Conservation (phyloP, 2,888 invertebrate genomes). For the Eumacrocentrus americanus region DNA sequence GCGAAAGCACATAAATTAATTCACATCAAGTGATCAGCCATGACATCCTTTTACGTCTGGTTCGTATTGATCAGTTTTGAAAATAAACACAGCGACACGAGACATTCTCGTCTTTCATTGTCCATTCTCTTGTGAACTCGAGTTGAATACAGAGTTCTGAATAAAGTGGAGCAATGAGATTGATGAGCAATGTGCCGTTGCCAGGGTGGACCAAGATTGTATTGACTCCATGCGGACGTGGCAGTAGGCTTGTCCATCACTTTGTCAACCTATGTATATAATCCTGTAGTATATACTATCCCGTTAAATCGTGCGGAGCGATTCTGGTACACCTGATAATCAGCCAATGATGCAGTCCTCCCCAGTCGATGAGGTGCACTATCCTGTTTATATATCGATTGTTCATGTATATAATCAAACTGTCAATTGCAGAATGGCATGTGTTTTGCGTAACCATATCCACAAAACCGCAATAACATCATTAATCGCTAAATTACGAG, state of each 20-base stretch:
- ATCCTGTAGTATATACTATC: slow-evolving; percentile 36
- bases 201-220: slow-evolving; percentile 6
- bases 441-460: not conserved
- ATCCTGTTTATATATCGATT: slow-evolving; percentile 31
- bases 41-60: too few species aligned
- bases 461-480: not conserved
- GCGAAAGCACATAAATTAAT: too few species aligned
- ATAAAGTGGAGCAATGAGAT: not conserved
- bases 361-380: slow-evolving; percentile 25
- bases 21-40: too few species aligned
- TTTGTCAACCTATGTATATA: slow-evolving; percentile 54
- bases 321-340: slow-evolving; percentile 45
- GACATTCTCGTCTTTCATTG: slow-evolving; percentile 13
- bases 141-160: slow-evolving; percentile 19
- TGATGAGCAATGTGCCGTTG: not conserved
- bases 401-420: slow-evolving; percentile 30
- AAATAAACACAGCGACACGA: too few species aligned
- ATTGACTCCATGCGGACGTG: slow-evolving; percentile 17
- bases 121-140: slow-evolving; percentile 31
- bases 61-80: too few species aligned
- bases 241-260: slow-evolving; percentile 47
- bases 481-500: too few species aligned
- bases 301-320: slow-evolving; percentile 24
- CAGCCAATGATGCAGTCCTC: slow-evolving; percentile 37
- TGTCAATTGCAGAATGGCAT: slow-evolving; percentile 27